Evolutionary conservation across 2,888 invertebrate species (phyloP).

Genomic region (Meteorus colon): DNA sequence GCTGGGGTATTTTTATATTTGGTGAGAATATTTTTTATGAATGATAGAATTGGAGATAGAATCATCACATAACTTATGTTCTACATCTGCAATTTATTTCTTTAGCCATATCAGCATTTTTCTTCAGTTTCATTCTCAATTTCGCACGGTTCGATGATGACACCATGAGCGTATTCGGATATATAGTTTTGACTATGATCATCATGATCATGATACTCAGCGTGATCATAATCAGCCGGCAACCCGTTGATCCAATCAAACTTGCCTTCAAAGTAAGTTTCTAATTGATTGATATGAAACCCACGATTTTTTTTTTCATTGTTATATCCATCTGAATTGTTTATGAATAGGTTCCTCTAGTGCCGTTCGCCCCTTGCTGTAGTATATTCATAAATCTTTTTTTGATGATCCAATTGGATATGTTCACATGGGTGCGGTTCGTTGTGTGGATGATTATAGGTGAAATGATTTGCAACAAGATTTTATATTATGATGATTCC

Average conservation of each 20-base stretch:
- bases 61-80: neutral
- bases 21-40: constrained; percentile 72
- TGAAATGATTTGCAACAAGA: constrained; percentile 60
- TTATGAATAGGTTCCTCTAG: constrained; percentile 83
- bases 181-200: constrained; percentile 74
- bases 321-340: constrained; percentile 37
- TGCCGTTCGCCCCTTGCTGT: constrained; percentile 88
- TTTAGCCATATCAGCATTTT: constrained; percentile 76
- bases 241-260: constrained; percentile 79
- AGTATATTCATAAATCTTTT: constrained; percentile 92
- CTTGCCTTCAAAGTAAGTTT: constrained; percentile 82
- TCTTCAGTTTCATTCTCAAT: constrained; percentile 75
- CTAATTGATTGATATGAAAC: constrained; percentile 12
- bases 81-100: constrained; percentile 25
- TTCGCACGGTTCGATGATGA: constrained; percentile 64
- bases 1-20: constrained; percentile 77
- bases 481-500: neutral
- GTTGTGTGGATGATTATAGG: constrained; percentile 89
- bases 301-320: neutral
- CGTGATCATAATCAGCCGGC: constrained; percentile 79
- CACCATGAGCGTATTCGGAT: constrained; percentile 65
- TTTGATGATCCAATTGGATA: constrained; percentile 91
- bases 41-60: neutral
- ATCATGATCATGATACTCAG: constrained; percentile 74
- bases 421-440: constrained; percentile 92